Evolutionary conservation across 2,888 invertebrate species (phyloP), one percentile per base, ranked within the genome.

Genomic region (Schizotus pectinicornis): DNA sequence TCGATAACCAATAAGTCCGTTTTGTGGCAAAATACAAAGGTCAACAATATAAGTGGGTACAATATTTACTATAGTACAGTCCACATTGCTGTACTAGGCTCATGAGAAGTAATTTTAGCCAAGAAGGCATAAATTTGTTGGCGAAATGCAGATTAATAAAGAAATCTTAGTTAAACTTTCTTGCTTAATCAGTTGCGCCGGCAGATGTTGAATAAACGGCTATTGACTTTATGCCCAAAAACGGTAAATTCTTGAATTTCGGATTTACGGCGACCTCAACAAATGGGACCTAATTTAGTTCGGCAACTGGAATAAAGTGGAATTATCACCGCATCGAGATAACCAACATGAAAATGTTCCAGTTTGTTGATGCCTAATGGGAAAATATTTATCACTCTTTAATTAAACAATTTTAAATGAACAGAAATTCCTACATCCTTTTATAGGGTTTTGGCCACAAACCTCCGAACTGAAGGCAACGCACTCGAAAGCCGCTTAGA

Each of bases 351-450:
- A 9, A 35, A 43, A 43, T 11, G 43, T 43, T 30, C 43, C 14
- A 43, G 39, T 22, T 11, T 39, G 39, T 39, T 43, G 43, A 7
- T 14, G 31, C 47, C 65, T 63, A 67, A 67, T 65, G 65, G 61
- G 60, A 62, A 64, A 69, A 69, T 61, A 65, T 68, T 64, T 67
- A 67, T 70, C 70, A 67, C 65, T 56, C 45, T 62, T 67, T 70
- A 69, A 72, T 72, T 72, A 70, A 69, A 68, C 65, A 64, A 65
- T 69, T 68, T 69, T 65, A 64, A 68, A 69, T 65, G 67, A 62
- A 61, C 67, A 56, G 60, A 66, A 66, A 72, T 72, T 70, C 70
- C 70, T 45, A 63, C 63, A 62, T 65, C 72, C 70, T 67, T 71
- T 70, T 71, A 71, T 67, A 67, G 70, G 65, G 50, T 65, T 67